Conservation (phyloP, 2,888 invertebrate genomes). For the Lithodes maja region DNA sequence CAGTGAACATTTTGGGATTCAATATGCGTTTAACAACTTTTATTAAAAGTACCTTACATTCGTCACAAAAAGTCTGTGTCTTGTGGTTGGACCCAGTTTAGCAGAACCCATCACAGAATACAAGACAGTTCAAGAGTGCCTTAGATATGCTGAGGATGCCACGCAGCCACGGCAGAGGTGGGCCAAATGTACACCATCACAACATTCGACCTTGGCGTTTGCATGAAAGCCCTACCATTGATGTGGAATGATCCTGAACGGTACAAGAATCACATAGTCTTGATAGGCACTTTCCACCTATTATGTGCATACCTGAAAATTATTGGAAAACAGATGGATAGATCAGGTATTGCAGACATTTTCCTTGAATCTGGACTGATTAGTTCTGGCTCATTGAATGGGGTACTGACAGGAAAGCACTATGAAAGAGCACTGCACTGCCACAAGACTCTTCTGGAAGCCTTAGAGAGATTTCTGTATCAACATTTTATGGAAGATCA, state of each 20-base stretch:
- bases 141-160: constrained; percentile 7
- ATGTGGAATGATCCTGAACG: not conserved
- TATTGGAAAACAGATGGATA: constrained; percentile 38
- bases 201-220: constrained; percentile 32
- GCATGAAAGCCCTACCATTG: constrained; percentile 36
- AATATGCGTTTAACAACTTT: constrained; percentile 9
- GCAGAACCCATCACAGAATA: not conserved
- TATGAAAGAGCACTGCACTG: constrained; percentile 32
- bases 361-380: constrained; percentile 35
- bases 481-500: not conserved
- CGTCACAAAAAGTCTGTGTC: not conserved
- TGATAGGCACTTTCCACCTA: constrained; percentile 38
- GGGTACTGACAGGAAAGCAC: constrained; percentile 22
- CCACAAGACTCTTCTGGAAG: constrained; percentile 29
- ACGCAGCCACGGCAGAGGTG: not conserved
- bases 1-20: constrained; percentile 9
- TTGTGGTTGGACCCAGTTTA: not conserved
- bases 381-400: constrained; percentile 14
- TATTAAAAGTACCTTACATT: constrained; percentile 4
- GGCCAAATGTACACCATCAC: constrained; percentile 23
- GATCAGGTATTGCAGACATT: constrained; percentile 6
- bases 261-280: constrained; percentile 35
- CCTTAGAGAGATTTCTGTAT: not conserved
- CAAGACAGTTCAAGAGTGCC: constrained; percentile 14
- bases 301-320: constrained; percentile 35